Base-by-base conservation (phyloP, 2,113 vertebrate genomes). In the Myiozetetes cayanensis region DNA sequence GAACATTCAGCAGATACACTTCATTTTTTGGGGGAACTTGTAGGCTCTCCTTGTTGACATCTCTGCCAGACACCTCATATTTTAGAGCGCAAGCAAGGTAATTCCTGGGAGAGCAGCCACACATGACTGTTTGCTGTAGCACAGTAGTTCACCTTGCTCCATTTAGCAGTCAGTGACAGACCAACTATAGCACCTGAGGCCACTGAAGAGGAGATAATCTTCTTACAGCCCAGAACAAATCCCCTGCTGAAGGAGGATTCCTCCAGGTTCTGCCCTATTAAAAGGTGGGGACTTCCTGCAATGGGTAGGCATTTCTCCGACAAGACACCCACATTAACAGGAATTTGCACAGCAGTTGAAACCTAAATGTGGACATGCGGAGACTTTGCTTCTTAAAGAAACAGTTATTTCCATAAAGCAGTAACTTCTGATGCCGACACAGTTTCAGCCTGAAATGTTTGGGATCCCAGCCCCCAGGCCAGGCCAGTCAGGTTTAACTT, bases 111-210 rank as follows among this genome's bases (percentile, higher is more conserved):
- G 82, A 67, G n/a, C 75, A 46, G 67, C 28, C 61, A 10, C 49
- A 33, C 0, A 13, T 83, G 88, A 8, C 35, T 25, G 21, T 30
- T 33, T 62, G 47, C 90, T 68, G 62, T 47, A 41, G 92, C 71
- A 41, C 20, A 12, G 70, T 19, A 61, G 90, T 93, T 96, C 94
- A 94, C 90, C 94, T 95, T 95, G 92, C 88, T 95, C 92, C 55
- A 53, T 72, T 94, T 92, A 95, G 78, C 85, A 89, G 85, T 31
- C 58, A 39, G 90, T 3, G 1, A 58, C 2, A 5, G 78, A 49
- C 27, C 0, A 1, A 35, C 19, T 0, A 3, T 27, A 49, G 74
- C 81, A 93, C 59, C 90, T 65, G 58, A 62, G 91, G 86, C 68
- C 53, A 10, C 59, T 4, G 13, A 31, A 19, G 76, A 73, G 49